Evolutionary conservation across 2,888 invertebrate genomes (phyloP), one percentile per base, ranked within the genome.

Genomic region (Phrixothrix hirtus): DNA sequence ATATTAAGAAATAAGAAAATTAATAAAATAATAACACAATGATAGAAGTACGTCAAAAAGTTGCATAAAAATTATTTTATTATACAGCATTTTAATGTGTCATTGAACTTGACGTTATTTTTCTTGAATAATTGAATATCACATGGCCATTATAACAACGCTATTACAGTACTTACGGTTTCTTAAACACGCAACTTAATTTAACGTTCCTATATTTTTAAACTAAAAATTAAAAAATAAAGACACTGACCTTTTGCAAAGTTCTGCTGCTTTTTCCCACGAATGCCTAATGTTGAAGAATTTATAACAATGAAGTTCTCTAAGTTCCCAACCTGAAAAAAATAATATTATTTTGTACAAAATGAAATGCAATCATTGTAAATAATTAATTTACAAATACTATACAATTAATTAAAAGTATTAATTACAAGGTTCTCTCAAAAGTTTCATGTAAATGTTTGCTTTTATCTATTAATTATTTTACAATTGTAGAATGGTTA

Each of bases 271-370:
- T 80, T 92, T 93, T 79, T 92, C 91, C 94, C 94, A 95, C 61
- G 95, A 95, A 81, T 95, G 94, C 77, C 88, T 88, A 74, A 94
- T 94, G 78, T 91, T 92, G 80, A 95, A 95, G 81, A 92, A 94
- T 83, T 92, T 94, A 79, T 94, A 95, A 80, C 95, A 95, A 78
- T 92, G 85, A 70, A 93, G 85, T 70, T 93, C 93, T 78, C 86
- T 86, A 67, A 93, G 81, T 78, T 92, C 92, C 95, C 95, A 95
- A 72, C 92, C 95, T 94, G 85, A 42, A 85, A 85, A 46, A 69
- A 76, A 75, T 64, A 60, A 54, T 6, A 26, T 16, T 27, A 35
- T 16, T 45, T 30, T n/a, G 15, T 27, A 26, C 26, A 10, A 21
- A 21, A 21, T 5, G 4, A 21, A 21, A 21, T 21, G 21, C 4